Base-by-base conservation (phyloP, 2,113 vertebrate species). In the Hypomesus transpacificus region DNA sequence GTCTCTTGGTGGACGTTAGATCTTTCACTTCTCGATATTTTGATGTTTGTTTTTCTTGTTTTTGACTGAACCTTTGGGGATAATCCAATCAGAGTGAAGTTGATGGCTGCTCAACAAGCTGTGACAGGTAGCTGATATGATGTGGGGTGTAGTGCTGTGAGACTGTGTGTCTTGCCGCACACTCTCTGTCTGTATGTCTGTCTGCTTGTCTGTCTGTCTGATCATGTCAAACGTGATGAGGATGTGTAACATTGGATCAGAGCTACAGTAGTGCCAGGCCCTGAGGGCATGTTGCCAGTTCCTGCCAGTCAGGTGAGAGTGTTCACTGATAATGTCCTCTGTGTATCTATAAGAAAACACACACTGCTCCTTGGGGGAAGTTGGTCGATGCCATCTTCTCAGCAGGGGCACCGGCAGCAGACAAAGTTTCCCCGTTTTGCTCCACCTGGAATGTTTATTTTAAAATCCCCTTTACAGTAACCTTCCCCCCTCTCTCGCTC, bases 371-470 rank as follows among this genome's bases (percentile, higher is more conserved):
- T 78, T 71, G 3, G 66, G 85, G 86, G 86, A 79, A 84, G 78
- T 66, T 75, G 85, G 88, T 90, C 85, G 76, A 91, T 90, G 86
- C 80, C 87, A 87, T 90, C 89, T 87, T 85, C 89, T 68, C 87
- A 90, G 90, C 84, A 86, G 88, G 89, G 82, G 79, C 83, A 58
- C 65, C 56, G n/a, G 79, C 77, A 21, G 81, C 82, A 89, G 83
- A 84, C 79, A 77, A 74, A 71, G 77, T 85, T 87, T 78, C 77
- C 80, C 80, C 54, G 77, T 85, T 87, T 76, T 80, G 82, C 84
- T 80, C 86, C 85, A 85, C 75, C 75, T 57, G 75, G 22, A 50
- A 69, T 84, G 82, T 87, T 91, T 88, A 82, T 88, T 81, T 81
- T 85, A 84, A 84, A 82, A 78, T 80, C 77, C 75, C 75, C 70